These are phyloP conservation scores for Lasioglossum albipes DNA, from an alignment of 1,140 invertebrate genomes.

Conservation along the genomic window DNA sequence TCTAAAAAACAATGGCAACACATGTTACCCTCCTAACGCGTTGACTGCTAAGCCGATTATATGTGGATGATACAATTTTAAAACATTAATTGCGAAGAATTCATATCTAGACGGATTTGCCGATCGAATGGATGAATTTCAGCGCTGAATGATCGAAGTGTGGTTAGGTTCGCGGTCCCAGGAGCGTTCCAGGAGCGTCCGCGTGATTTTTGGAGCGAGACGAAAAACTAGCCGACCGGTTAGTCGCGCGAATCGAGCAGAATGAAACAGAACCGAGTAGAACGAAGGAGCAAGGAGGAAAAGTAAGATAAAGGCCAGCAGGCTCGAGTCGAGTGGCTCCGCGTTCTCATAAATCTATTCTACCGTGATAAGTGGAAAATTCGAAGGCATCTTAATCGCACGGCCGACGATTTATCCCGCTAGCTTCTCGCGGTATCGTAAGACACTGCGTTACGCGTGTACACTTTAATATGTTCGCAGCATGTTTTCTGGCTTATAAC, in stretches of 20 bases:
- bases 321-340: neutral
- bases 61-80: too few relatives aligned
- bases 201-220: conserved; percentile 52
- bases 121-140: too few relatives aligned
- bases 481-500: neutral
- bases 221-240: conserved; percentile 41
- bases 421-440: neutral
- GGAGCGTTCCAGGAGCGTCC: conserved; percentile 10
- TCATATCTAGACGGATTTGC: too few relatives aligned
- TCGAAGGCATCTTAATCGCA: conserved; percentile 36
- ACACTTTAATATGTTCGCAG: neutral
- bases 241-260: conserved; percentile 10
- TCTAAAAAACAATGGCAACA: too few relatives aligned
- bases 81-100: too few relatives aligned
- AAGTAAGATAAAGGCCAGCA: conserved; percentile 1
- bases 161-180: neutral
- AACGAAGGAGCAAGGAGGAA: neutral
- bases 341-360: conserved; percentile 36
- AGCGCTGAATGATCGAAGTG: too few relatives aligned
- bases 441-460: neutral
- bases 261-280: neutral
- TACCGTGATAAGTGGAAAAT: conserved; percentile 44
- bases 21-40: too few relatives aligned
- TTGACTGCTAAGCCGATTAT: too few relatives aligned
- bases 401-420: conserved; percentile 2